Evolutionary conservation across 2,113 vertebrate genomes (phyloP), one percentile per base, ranked within the genome.

Genomic region (Sialia sialis): DNA sequence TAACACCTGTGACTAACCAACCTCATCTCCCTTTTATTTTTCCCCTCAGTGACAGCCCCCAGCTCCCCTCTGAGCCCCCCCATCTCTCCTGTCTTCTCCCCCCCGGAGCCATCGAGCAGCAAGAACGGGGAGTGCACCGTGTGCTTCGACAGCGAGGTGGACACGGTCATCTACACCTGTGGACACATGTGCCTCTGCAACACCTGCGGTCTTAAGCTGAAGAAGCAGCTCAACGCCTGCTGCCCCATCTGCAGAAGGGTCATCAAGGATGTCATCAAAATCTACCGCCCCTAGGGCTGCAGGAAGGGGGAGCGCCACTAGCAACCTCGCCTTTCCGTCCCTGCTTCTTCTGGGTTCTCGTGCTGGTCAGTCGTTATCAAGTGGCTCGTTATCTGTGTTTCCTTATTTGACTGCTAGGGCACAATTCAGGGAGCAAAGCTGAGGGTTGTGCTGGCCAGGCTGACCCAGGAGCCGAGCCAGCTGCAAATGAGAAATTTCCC

Each of bases 181-280:
- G 99, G 99, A 97, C 99, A 99, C 98, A 99, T 99, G 99, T 99
- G 99, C 96, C 98, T 99, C 96, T 99, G 99, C 96, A 98, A 98
- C 90, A 98, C 98, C 98, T 99, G 99, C 0, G 99, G 99, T 92
- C 98, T 99, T 96, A 99, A 98, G 96, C 98, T 99, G 96, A 99
- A 99, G 98, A 98, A 98, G 93, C 99, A 99, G 97, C 98, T 98
- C 81, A 98, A 99, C 0, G 98, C 99, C 60, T 99, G 99, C 97
- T 99, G 99, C 78, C 99, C 99, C 6, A 99, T 99, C 97, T 99
- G 99, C 97, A 98, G 99, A 90, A 97, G 99, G 97, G 98, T 98
- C 64, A 99, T 99, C 97, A 99, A 99, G 96, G 99, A 99, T 52
- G 99, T 99, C 55, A 99, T 99, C 94, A 99, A 99, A 97, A 99